Base-by-base conservation (phyloP, 2,888 invertebrate genomes). In the Cephus nigrinus region DNA sequence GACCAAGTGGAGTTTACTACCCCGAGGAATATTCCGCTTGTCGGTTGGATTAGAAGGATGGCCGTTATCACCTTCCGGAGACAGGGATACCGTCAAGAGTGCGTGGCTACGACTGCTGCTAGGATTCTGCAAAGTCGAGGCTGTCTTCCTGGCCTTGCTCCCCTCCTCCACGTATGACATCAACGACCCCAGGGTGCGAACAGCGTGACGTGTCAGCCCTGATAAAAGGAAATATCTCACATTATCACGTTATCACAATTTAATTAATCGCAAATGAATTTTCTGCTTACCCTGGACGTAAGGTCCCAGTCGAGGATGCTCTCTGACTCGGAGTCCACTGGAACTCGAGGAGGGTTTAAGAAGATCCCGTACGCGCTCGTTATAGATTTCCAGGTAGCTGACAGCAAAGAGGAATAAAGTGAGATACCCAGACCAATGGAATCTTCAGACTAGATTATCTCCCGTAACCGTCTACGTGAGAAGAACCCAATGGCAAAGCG, bases 241-340 rank as follows among this genome's bases (percentile, higher is more conserved):
- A 4, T 71, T 12, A 71, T 33, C 15, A 9, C 2, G 11, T 32
- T 71, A 32, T 71, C 71, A 30, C 0, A 71, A 3, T 55, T 31
- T 71, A 71, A 71, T 15, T 31, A 71, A 33, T 23, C 5, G 31
- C 15, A 71, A 15, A 31, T 31, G 3, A 71, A 55, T 71, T 23
- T 11, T 15, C 71, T 32, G 71, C 92, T 92, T 90, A 96, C 96
- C 96, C 92, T 96, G 95, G 76, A 97, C 96, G 87, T 96, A 96
- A 23, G 96, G 95, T 81, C 96, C 96, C 83, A 93, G 94, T 79
- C 94, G 93, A 1, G 96, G 96, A 92, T 97, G 96, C 91, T 97
- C 96, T 78, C 96, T 92, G 69, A 97, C 95, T 84, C 95, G 94
- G n/a, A 96, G 93, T 76, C 91, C 91, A 82, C 91, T 90, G 40